Conservation (phyloP, 2,797 vertebrate genomes). For the Hippoglossus hippoglossus region DNA sequence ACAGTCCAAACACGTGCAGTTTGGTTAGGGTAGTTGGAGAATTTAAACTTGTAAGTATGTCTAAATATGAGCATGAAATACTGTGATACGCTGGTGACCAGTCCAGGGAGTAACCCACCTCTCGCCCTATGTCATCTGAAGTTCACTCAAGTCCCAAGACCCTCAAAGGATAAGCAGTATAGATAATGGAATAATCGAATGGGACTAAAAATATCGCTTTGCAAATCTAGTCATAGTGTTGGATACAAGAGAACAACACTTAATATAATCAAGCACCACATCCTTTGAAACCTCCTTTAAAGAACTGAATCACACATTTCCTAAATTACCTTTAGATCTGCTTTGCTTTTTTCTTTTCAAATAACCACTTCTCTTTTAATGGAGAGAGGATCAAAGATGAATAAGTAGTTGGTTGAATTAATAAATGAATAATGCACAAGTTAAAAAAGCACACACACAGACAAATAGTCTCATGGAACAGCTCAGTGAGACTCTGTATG, state of each 20-base stretch:
- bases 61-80: too few species aligned
- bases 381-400: constrained; percentile 37
- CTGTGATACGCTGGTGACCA: too few species aligned
- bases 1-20: too few species aligned
- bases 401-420: constrained; percentile 67
- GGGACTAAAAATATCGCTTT: constrained; percentile 17
- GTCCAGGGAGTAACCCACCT: too few species aligned
- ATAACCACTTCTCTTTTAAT: constrained; percentile 53
- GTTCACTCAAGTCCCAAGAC: too few species aligned
- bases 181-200: constrained; percentile 4
- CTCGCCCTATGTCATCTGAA: too few species aligned
- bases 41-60: too few species aligned
- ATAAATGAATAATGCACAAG: constrained; percentile 67
- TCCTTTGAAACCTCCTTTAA: constrained; percentile 10
- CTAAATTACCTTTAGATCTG: constrained; percentile 54
- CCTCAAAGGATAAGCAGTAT: too few species aligned
- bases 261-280: constrained; percentile 17
- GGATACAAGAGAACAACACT: constrained; percentile 24
- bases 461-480: constrained; percentile 46
- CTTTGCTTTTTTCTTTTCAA: constrained; percentile 11
- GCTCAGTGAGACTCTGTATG: constrained; percentile 18
- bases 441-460: constrained; percentile 59
- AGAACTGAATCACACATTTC: constrained; percentile 19
- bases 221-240: constrained; percentile 13
- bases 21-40: too few species aligned